Evolutionary conservation across 2,113 vertebrate genomes (phyloP), one percentile per base, ranked within the genome.

Genomic region (Ceyx melanurus): DNA sequence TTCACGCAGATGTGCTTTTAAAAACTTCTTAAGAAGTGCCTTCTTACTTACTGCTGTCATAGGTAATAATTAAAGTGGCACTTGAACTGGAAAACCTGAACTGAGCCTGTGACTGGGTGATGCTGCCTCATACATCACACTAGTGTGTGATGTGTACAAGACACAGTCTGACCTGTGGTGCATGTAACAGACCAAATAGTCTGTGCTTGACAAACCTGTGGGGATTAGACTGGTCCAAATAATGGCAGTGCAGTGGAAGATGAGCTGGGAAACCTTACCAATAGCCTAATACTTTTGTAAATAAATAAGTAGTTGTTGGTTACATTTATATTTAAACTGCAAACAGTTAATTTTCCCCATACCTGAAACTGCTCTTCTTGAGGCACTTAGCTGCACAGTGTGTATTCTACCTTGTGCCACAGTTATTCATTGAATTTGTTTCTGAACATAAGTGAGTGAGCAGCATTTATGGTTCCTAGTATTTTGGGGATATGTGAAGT

Each of bases 381-480:
- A 57, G 51, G 43, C 4, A 4, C 33, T n/a, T 80, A 53, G 31
- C 10, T 20, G 35, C 45, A 16, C 0, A 0, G 43, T 60, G 17
- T 48, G 65, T 80, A 0, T 64, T 43, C 68, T 40, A 56, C 48
- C 15, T 53, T 42, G 13, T 53, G 46, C 62, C 21, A 6, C 0
- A 0, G 6, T 18, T 72, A 26, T 71, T 48, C 17, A 6, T 4
- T n/a, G 67, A 51, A 37, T 64, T 90, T 84, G 58, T 57, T 92
- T 42, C 19, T 6, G 7, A 46, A 8, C 0, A 0, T 74, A 35
- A 66, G 6, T 11, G 26, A 58, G 53, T 2, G 0, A 20, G 54
- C 64, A 58, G 58, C 31, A 18, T 66, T 81, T 86, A 66, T 87
- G 71, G 51, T 51, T 73, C 13, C 28, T 58, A 4, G 11, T 73